These are phyloP conservation scores for Myrmecophaga tridactyla DNA, from an alignment of 2,113 vertebrate genomes.

Conservation along the genomic window DNA sequence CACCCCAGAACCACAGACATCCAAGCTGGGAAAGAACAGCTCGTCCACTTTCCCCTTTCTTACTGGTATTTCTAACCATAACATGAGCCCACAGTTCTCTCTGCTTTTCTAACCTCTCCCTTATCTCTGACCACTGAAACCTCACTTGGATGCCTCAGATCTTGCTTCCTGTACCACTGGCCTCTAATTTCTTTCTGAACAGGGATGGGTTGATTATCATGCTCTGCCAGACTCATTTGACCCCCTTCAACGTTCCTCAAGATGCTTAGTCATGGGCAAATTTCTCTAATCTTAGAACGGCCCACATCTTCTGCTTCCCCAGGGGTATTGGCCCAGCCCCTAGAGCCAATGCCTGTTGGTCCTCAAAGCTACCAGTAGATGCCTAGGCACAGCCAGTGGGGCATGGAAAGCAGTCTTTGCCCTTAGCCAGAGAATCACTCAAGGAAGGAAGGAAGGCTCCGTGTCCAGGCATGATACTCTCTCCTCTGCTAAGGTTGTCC, in stretches of 20 bases:
- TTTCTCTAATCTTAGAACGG: slow-evolving; percentile 11
- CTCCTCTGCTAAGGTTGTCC: not conserved
- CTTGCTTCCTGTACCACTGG: not conserved
- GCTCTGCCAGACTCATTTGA: not conserved
- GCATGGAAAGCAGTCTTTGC: not conserved
- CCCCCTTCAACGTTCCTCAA: not conserved
- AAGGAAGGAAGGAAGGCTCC: not conserved
- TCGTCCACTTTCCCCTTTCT: not conserved
- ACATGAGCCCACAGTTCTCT: not conserved
- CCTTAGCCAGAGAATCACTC: not conserved
- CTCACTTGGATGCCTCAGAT: not conserved
- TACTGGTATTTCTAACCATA: not conserved
- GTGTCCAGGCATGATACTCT: not conserved
- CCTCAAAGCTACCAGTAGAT: not conserved
- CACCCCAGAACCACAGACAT: not conserved
- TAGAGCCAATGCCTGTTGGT: not conserved
- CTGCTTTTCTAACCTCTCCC: not conserved
- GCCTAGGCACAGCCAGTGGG: not conserved
- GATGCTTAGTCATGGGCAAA: slow-evolving; percentile 46
- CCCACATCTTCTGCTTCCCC: slow-evolving; percentile 33
- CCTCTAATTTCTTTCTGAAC: not conserved
- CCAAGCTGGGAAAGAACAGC: not conserved
- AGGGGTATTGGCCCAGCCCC: not conserved
- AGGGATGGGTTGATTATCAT: not conserved
- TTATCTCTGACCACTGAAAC: not conserved